Conservation (phyloP, 2,113 vertebrate genomes). For the Heloderma charlesbogerti region DNA sequence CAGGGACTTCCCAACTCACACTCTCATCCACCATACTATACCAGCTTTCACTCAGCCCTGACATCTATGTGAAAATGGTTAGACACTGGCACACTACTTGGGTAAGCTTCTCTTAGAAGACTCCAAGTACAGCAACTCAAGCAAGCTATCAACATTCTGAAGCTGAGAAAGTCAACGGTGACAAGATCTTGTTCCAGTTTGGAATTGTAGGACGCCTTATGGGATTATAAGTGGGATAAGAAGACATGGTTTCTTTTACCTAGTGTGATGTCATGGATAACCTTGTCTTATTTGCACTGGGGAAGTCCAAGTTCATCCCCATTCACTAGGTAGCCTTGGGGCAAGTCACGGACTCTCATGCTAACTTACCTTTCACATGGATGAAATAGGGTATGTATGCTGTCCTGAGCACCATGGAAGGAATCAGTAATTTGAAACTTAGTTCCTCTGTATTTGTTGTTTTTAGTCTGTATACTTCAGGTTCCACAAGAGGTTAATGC, state of each 20-base stretch:
- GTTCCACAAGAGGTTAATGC: background rate
- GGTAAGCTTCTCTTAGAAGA: background rate
- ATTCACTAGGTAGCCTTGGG: background rate
- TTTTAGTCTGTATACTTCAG: background rate
- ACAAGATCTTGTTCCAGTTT: background rate
- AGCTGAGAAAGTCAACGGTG: background rate
- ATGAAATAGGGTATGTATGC: background rate
- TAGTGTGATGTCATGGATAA: background rate
- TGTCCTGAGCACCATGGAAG: background rate
- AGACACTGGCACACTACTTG: background rate
- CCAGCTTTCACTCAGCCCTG: background rate
- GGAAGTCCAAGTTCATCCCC: background rate
- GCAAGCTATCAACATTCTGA: background rate
- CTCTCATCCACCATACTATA: background rate
- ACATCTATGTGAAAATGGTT: background rate
- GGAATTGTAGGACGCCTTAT: background rate
- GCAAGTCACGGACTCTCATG: background rate
- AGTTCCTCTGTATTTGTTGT: background rate
- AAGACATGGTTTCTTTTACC: no score
- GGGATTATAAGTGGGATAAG: background rate
- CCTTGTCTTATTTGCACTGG: background rate
- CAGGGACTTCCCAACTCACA: background rate
- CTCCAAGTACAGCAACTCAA: background rate
- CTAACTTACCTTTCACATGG: background rate
- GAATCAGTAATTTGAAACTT: background rate